Conservation (phyloP, 2,797 vertebrate species). For the Myripristis jacobus region DNA sequence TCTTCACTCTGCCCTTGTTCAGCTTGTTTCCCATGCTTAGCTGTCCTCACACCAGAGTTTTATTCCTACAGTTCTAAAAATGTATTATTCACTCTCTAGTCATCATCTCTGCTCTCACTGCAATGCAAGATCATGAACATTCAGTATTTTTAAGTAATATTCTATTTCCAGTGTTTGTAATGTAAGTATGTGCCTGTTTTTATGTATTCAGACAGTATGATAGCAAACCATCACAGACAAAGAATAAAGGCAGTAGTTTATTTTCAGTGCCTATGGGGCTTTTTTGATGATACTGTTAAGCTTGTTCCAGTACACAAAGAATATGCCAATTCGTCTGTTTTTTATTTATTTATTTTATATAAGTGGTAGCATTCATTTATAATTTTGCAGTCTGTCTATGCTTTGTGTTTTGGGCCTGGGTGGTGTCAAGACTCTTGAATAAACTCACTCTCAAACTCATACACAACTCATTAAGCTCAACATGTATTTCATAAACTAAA, state of each 20-base stretch:
- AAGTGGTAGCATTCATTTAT: too few species aligned
- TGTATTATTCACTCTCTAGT: too few species aligned
- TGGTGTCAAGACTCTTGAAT: too few species aligned
- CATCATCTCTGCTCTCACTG: too few species aligned
- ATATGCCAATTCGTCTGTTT: not conserved
- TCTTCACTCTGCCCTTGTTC: not conserved
- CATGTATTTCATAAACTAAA: too few species aligned
- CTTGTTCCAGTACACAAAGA: not conserved
- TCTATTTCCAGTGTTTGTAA: not conserved
- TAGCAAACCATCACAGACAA: not conserved
- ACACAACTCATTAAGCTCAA: too few species aligned
- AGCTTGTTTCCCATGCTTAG: constrained; percentile 57
- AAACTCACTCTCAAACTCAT: too few species aligned
- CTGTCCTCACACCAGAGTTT: constrained; percentile 43
- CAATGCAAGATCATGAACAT: too few species aligned
- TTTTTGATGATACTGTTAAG: not conserved
- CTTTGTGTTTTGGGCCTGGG: too few species aligned
- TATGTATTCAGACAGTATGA: not conserved
- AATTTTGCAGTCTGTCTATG: too few species aligned
- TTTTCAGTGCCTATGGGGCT: constrained; percentile 5
- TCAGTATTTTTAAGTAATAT: not conserved
- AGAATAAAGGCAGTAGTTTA: not conserved
- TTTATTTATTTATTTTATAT: too few species aligned
- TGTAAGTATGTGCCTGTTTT: not conserved
- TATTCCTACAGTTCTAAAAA: not conserved